A percentile compares a stretch with the other conserved stretches of the same genome.
Evolutionary conservation across 2,113 vertebrate genomes (phyloP).

Genomic region (Leucosticte australis): DNA sequence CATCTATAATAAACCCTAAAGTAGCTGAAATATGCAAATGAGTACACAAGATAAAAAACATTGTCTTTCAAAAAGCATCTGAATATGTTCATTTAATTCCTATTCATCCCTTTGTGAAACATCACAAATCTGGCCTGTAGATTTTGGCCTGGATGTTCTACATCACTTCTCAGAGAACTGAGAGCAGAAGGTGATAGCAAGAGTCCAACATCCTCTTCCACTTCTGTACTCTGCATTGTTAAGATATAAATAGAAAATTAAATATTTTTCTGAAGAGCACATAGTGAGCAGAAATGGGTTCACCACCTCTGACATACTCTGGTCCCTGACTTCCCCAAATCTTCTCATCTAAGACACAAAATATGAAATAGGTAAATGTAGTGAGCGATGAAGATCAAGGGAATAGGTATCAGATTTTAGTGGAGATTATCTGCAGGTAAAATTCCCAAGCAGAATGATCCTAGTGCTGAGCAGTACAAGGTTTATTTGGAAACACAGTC

Average conservation of each 20-base stretch:
- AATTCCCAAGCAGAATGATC: neutral
- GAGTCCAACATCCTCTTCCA: neutral
- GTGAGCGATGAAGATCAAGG: neutral
- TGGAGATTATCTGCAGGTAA: neutral
- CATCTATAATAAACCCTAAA: neutral
- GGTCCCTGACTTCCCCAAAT: neutral
- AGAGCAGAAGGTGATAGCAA: neutral
- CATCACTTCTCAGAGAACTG: neutral
- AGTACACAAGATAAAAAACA: neutral
- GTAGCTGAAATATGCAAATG: neutral
- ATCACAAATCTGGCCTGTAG: neutral
- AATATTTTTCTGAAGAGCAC: neutral
- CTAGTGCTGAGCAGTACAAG: neutral
- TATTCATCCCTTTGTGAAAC: neutral
- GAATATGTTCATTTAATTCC: neutral
- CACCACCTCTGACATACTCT: neutral
- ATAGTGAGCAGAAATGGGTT: neutral
- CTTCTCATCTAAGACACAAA: neutral
- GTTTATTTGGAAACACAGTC: neutral
- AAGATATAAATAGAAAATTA: neutral
- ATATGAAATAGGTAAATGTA: neutral
- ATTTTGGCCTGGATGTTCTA: neutral
- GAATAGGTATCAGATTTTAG: neutral
- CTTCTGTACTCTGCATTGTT: neutral
- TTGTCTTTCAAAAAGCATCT: neutral